Conservation (phyloP, 2,797 vertebrate species). For the Acanthiza pusilla region DNA sequence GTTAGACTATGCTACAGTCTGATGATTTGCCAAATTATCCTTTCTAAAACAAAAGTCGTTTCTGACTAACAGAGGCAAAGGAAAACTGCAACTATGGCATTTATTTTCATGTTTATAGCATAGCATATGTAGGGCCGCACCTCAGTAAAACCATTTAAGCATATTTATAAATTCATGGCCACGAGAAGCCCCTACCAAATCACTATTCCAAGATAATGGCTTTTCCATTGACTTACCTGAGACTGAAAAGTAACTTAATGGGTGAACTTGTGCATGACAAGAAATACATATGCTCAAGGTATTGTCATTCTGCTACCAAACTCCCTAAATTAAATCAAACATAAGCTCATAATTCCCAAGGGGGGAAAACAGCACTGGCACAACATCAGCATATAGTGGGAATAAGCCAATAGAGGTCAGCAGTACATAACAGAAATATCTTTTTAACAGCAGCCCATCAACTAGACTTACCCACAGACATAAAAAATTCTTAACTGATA, state of each 20-base stretch:
- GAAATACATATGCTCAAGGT: neutral
- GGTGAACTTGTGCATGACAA: neutral
- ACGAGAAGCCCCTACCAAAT: neutral
- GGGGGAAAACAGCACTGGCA: neutral
- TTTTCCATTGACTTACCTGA: neutral
- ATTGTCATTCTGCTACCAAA: neutral
- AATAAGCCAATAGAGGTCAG: conserved; percentile 63
- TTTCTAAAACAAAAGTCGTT: neutral
- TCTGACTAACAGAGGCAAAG: conserved; percentile 10
- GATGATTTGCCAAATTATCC: conserved; percentile 1
- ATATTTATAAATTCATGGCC: neutral
- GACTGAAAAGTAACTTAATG: neutral
- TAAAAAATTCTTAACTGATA: neutral
- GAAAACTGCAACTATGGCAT: neutral
- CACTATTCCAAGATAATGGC: neutral
- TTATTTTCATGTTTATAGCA: neutral
- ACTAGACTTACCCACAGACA: neutral
- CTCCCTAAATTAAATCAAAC: neutral
- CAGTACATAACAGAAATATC: conserved; percentile 26
- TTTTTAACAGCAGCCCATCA: neutral
- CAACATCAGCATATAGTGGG: neutral
- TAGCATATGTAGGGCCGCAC: rapidly evolving
- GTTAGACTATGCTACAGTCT: neutral
- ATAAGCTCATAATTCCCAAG: neutral
- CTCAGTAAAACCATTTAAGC: neutral